Conservation (phyloP, 1,140 invertebrate species). For the Brachionus rubens region DNA sequence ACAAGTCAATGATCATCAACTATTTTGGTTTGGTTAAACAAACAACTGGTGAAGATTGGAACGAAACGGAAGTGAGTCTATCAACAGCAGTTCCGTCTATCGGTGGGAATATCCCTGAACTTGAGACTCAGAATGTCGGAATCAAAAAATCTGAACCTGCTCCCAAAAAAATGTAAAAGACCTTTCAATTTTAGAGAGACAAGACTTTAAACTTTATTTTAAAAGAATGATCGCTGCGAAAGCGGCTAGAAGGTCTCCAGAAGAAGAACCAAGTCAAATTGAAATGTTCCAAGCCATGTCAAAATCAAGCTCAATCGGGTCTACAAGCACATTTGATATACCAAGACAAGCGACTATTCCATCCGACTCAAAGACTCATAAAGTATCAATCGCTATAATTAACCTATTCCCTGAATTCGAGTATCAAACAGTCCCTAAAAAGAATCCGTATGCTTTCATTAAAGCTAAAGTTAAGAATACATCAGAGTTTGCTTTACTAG, state of each 20-base stretch:
- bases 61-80: constrained; percentile 57
- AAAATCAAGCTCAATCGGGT: neutral
- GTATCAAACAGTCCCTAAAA: constrained; percentile 58
- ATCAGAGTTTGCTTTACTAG: constrained; percentile 55
- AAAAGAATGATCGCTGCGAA: too few relatives aligned
- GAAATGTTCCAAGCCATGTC: neutral
- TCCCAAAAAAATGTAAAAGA: too few relatives aligned
- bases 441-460: constrained; percentile 56
- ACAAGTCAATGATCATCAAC: constrained; percentile 52
- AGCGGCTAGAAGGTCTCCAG: too few relatives aligned
- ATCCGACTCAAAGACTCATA: constrained; percentile 21
- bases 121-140: constrained; percentile 51
- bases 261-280: neutral
- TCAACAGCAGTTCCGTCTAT: constrained; percentile 60
- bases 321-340: constrained; percentile 31
- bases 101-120: constrained; percentile 57
- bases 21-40: constrained; percentile 61
- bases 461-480: constrained; percentile 57
- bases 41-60: constrained; percentile 62
- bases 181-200: too few relatives aligned
- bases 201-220: too few relatives aligned
- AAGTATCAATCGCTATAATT: constrained; percentile 48
- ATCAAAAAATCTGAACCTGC: constrained; percentile 50
- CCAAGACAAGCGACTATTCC: neutral
- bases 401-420: constrained; percentile 56